Evolutionary conservation across 2,888 invertebrate genomes (phyloP), one percentile per base, ranked within the genome.

Genomic region (Scrobipalpa atriplicella): DNA sequence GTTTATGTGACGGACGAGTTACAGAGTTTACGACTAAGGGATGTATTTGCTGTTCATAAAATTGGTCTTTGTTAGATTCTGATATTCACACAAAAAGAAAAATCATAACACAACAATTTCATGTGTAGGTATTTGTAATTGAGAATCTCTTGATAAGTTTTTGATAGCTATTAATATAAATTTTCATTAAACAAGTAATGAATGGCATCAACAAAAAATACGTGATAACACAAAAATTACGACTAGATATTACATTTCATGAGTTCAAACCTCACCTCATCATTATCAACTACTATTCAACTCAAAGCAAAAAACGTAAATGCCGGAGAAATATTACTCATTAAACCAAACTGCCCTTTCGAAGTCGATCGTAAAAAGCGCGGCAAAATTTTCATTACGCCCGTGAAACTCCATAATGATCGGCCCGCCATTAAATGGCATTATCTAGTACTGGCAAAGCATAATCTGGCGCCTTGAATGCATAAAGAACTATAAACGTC

Each of bases 401-500:
- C 78, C 79, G 78, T 81, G 85, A 84, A 86, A 83, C 75, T 81
- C 82, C 88, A 89, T 89, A 90, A 90, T 87, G 89, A 89, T 90
- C 85, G 85, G 87, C 82, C 85, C 79, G 79, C 85, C 78, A 84
- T 90, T 84, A 87, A 89, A 86, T 79, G 85, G 82, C 87, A 90
- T 88, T 89, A 91, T 89, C 89, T 86, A 72, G 78, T 79, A 83
- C 80, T 80, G 81, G 73, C 80, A 86, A 82, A 84, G 84, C 86
- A 89, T 88, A 88, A 91, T 92, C 90, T 87, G 76, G 83, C 84
- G 86, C 78, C 79, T 78, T 83, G 82, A 88, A 91, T 90, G 86
- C 90, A 89, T 89, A 91, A 91, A 91, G 90, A 90, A 91, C 90
- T 91, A 90, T 91, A 89, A 91, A 90, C 76, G 90, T 90, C 88